Percentiles rank a stretch among this genome's conserved stretches.
Conservation (phyloP, 2,113 vertebrate species). For the Myxocyprinus asiaticus region DNA sequence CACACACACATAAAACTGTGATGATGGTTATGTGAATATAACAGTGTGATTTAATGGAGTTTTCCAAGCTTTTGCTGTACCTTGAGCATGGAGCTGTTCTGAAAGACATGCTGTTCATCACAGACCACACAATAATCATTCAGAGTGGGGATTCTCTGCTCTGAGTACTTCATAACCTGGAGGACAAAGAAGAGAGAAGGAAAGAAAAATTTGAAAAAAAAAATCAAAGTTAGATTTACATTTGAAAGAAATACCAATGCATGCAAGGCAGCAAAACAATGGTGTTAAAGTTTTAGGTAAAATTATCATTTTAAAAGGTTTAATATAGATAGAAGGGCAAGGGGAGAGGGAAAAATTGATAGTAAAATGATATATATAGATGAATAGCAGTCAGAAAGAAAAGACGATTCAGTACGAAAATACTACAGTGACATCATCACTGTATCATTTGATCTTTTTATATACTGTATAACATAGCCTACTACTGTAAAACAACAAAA, state of each 20-base stretch:
- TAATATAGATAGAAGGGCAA: no score
- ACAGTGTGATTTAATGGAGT: neutral
- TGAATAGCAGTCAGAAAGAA: neutral
- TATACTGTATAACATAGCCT: no score
- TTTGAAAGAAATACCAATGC: no score
- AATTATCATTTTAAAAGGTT: no score
- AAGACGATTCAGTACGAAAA: no score
- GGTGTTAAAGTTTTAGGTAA: no score
- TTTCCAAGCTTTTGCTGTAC: slow-evolving; percentile 62
- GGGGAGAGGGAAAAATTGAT: no score
- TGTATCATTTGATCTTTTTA: no score
- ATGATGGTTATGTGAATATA: neutral
- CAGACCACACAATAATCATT: slow-evolving; percentile 97
- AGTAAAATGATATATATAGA: neutral
- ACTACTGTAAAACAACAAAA: no score
- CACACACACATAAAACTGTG: neutral
- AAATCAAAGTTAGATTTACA: no score
- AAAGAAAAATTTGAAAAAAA: neutral
- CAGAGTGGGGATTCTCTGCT: slow-evolving; percentile 90
- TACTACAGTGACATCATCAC: no score
- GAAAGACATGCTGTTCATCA: slow-evolving; percentile 96
- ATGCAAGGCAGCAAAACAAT: no score
- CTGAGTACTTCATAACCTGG: slow-evolving; percentile 94
- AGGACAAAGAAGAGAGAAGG: slow-evolving; percentile 18
- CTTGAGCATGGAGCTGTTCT: slow-evolving; percentile 95